phyloP scores from a whole-genome alignment of 2,888 invertebrate species.

The Melanchra persicariae region DNA sequence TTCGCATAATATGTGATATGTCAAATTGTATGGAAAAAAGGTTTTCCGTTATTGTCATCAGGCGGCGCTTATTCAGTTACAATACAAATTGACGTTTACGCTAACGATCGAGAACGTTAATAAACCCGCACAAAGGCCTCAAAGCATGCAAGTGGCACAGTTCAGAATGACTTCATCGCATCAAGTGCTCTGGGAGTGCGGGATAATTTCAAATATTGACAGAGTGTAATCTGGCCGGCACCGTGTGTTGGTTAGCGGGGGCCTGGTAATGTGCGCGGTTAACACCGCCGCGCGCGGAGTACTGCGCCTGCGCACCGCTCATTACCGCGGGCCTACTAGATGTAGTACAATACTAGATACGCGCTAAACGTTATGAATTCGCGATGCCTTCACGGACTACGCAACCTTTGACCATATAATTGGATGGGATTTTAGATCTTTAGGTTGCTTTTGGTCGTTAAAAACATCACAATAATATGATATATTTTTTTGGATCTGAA shows the following conservation, averaged over 20 bases:
- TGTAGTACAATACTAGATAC: conserved; percentile 71
- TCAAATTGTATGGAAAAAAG: too few relatives aligned
- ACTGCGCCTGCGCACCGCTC: conserved; percentile 73
- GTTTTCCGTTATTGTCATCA: background rate
- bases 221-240: conserved; percentile 86
- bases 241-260: conserved; percentile 83
- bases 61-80: too few relatives aligned
- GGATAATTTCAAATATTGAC: conserved; percentile 86
- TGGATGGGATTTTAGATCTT: conserved; percentile 30
- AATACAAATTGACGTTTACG: too few relatives aligned
- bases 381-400: conserved; percentile 73
- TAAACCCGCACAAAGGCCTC: too few relatives aligned
- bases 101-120: too few relatives aligned
- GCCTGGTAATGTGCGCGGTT: conserved; percentile 85
- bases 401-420: conserved; percentile 51
- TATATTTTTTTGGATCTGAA: background rate
- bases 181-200: conserved; percentile 59
- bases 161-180: conserved; percentile 57
- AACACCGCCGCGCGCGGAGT: conserved; percentile 73
- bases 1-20: too few relatives aligned
- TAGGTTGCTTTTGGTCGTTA: background rate
- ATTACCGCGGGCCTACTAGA: conserved; percentile 83
- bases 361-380: conserved; percentile 85
- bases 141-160: conserved; percentile 14
- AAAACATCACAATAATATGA: background rate